These are phyloP conservation scores for Hozukius guyotensis DNA, from an alignment of 2,797 vertebrate species.

Conservation along the genomic window DNA sequence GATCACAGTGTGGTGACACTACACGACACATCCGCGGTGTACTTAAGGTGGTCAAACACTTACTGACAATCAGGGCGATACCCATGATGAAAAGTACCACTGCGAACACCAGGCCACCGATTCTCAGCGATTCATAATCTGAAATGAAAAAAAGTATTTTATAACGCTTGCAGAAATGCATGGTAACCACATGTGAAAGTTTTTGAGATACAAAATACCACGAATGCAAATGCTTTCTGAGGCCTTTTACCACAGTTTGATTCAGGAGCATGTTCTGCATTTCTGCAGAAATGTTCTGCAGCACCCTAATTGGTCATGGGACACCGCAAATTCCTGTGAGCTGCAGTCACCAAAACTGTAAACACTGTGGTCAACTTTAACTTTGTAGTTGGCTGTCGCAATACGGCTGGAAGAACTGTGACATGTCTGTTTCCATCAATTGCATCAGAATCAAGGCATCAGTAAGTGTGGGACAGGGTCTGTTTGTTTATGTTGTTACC, in stretches of 20 bases:
- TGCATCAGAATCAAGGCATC: not conserved
- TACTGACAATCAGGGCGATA: conserved; percentile 89
- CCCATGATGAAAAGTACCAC: conserved; percentile 89
- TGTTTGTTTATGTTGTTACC: not conserved
- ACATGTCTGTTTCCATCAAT: not conserved
- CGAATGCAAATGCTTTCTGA: not conserved
- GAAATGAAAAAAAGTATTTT: conserved; percentile 28
- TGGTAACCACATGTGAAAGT: not conserved
- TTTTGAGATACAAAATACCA: not conserved
- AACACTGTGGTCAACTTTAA: not conserved
- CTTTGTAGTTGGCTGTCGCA: not conserved
- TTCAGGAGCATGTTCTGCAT: not conserved
- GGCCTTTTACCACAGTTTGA: not conserved
- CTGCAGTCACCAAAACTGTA: conserved; percentile 18
- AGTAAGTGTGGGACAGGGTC: not conserved
- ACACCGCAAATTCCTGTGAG: conserved; percentile 23
- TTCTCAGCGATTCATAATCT: conserved; percentile 91
- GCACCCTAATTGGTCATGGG: not conserved
- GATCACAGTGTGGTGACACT: conserved; percentile 24
- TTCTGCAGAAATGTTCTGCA: not conserved
- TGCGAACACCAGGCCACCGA: conserved; percentile 89
- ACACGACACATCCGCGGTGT: not conserved
- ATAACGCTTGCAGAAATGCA: not conserved
- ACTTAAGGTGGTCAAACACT: conserved; percentile 63
- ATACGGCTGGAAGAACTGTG: not conserved